phyloP scores from a whole-genome alignment of 1,140 invertebrate species.

The Globodera ellingtonae region DNA sequence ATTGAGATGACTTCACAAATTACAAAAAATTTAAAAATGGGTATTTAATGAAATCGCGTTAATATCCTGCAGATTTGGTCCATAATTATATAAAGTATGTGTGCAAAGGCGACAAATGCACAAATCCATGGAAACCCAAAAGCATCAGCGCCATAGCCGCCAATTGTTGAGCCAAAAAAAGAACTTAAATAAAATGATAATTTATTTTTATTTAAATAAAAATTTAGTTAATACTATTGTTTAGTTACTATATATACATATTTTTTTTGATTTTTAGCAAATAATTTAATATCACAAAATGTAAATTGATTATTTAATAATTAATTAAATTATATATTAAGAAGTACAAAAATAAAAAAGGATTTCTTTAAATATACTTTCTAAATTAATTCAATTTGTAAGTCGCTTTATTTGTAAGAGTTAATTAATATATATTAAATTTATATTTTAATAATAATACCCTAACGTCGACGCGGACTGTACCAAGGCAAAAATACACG shows the following conservation, averaged over 20 bases:
- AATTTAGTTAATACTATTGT: not conserved
- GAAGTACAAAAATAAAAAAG: too few species aligned
- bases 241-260: not conserved
- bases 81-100: conserved; percentile 8
- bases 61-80: not conserved
- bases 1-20: too few species aligned
- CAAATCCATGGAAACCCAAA: conserved; percentile 21
- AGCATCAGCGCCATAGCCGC: conserved; percentile 13
- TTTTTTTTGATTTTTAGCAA: not conserved
- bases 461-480: conserved; percentile 26
- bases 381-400: too few species aligned
- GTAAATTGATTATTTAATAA: too few species aligned
- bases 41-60: too few species aligned
- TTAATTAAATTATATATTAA: too few species aligned
- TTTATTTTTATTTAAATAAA: not conserved
- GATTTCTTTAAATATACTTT: too few species aligned
- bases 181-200: conserved; percentile 2
- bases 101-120: conserved; percentile 12
- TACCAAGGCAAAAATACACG: conserved; percentile 19
- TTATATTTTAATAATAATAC: not conserved
- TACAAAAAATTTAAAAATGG: too few species aligned
- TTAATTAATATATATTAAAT: not conserved
- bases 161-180: conserved; percentile 14
- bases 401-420: too few species aligned
- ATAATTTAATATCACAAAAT: too few species aligned